phyloP scores from a whole-genome alignment of 2,113 vertebrate species.

The Neodon shergylaensis region DNA sequence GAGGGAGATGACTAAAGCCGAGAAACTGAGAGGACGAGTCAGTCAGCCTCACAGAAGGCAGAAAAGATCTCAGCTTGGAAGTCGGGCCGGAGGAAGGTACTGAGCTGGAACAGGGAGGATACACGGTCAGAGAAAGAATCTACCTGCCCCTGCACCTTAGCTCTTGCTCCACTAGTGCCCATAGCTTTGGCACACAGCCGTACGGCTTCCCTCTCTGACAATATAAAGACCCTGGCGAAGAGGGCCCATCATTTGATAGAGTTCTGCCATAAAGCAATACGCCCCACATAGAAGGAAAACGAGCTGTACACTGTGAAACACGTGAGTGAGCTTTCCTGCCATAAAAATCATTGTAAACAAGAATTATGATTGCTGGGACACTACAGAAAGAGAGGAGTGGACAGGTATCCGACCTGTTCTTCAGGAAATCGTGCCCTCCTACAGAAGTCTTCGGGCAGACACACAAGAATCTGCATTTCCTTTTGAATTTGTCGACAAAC shows the following conservation, averaged over 20 bases:
- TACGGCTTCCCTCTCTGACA: not conserved
- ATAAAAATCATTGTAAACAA: not conserved
- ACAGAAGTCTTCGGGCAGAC: not conserved
- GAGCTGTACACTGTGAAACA: not conserved
- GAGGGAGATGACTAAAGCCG: not conserved
- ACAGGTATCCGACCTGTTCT: not conserved
- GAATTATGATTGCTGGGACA: not conserved
- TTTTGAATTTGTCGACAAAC: not conserved
- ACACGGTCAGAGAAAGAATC: not conserved
- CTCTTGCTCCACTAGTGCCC: not conserved
- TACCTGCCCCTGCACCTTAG: not conserved
- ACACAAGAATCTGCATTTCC: not conserved
- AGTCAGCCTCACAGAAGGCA: not conserved
- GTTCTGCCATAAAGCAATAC: not conserved
- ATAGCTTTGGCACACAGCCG: not conserved
- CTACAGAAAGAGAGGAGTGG: not conserved
- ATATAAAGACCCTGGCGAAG: not conserved
- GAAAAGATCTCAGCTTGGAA: not conserved
- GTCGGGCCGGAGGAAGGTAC: not conserved
- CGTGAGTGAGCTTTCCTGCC: not conserved
- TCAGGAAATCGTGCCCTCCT: not conserved
- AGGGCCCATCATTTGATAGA: not conserved
- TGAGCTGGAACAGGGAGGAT: not conserved
- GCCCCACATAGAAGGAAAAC: not conserved
- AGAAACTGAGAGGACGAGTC: not conserved